These are phyloP conservation scores for Pantelozetes paolii DNA, from an alignment of 2,888 invertebrate species.

Conservation along the genomic window DNA sequence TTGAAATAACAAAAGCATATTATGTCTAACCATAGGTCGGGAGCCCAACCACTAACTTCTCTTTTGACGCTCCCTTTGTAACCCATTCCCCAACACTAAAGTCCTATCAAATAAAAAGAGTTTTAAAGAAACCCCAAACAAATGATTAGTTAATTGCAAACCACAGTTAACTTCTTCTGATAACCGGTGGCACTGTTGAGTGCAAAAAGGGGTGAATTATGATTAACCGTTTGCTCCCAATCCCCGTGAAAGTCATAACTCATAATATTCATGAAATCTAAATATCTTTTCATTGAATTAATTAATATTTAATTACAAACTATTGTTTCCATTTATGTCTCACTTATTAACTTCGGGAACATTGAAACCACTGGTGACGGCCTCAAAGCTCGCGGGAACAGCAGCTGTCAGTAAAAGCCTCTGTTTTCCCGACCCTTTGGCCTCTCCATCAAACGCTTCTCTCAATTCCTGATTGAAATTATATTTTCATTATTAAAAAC, in stretches of 20 bases:
- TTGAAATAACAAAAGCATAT: background rate
- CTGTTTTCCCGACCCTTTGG: constrained; percentile 78
- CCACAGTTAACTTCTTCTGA: constrained; percentile 87
- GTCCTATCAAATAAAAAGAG: constrained; percentile 59
- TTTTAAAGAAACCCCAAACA: background rate
- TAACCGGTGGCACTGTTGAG: constrained; percentile 82
- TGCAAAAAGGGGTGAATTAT: constrained; percentile 84
- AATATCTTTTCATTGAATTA: constrained; percentile 49
- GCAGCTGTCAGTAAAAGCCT: constrained; percentile 74
- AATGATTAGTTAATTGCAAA: constrained; percentile 53
- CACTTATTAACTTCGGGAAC: constrained; percentile 90
- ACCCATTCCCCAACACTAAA: constrained; percentile 88
- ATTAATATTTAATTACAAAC: background rate
- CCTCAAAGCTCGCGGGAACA: constrained; percentile 87
- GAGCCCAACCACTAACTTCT: constrained; percentile 90
- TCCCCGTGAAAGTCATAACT: constrained; percentile 93
- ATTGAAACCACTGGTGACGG: constrained; percentile 88
- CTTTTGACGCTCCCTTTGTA: constrained; percentile 84
- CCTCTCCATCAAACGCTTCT: constrained; percentile 85
- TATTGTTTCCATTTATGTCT: constrained; percentile 36
- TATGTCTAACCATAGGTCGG: constrained; percentile 67
- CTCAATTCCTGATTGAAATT: constrained; percentile 65
- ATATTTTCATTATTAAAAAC: background rate
- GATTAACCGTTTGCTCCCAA: constrained; percentile 88
- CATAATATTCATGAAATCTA: constrained; percentile 92